Base-by-base conservation (phyloP, 2,797 vertebrate genomes). In the Alca torda region DNA sequence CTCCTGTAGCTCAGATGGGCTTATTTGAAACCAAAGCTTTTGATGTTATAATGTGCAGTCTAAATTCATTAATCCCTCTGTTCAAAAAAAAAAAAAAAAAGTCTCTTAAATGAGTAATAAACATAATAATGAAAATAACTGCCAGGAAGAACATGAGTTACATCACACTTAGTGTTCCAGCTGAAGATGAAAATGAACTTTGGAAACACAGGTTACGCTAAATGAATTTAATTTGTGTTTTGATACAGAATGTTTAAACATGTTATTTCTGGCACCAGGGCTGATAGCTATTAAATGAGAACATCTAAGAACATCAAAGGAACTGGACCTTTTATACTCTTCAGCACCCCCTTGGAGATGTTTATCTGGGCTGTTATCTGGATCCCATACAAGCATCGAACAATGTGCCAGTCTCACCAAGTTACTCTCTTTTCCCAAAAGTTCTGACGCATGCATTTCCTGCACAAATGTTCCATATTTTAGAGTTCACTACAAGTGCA, bases 231-330 rank as follows among this genome's bases (percentile, higher is more conserved):
- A 95, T 94, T 86, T 95, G 84, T 97, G 80, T 97, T 96, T 97
- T 97, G 95, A 98, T 98, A 97, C 64, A 96, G 96, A 98, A 97
- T 96, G 93, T 97, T 98, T 98, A 97, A 95, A 92, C 82, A 88
- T 96, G 96, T 98, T 99, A 98, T 98, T 98, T 95, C 98, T 99
- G 98, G 97, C 98, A 98, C 89, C 89, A 61, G 68, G 96, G 97
- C 97, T 63, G 61, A 96, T 96, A 96, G 98, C 97, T 98, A 97
- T 98, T 98, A 98, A 97, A 97, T 94, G 85, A 98, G 95, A 97
- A 98, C 97, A 97, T 98, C 96, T 95, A 97, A 93, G 78, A 96
- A 97, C 97, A 98, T 99, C 98, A 99, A 99, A 99, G 97, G 93
- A 87, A 92, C 75, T 67, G 84, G 89, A 98, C 95, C 90, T 96